A percentile compares a stretch with the other conserved stretches of the same genome.
Evolutionary conservation across 1,140 invertebrate genomes (phyloP).

Genomic region (Parapsyche elsis): DNA sequence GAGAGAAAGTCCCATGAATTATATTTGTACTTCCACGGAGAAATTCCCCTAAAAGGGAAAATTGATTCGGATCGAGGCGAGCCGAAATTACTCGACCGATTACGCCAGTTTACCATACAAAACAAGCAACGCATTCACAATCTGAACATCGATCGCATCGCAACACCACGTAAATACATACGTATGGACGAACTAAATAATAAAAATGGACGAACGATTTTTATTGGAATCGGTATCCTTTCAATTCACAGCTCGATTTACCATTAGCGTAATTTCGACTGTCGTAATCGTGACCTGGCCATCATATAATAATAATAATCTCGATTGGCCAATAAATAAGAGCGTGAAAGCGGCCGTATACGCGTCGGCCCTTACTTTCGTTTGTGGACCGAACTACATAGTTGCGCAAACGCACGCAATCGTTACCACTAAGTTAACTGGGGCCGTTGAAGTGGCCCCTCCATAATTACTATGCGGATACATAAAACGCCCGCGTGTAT

Average conservation of each 20-base stretch:
- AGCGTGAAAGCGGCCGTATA: constrained; percentile 7
- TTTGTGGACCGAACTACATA: constrained; percentile 2
- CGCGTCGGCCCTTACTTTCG: constrained; percentile 25
- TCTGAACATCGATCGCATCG: too few species aligned
- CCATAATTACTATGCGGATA: too few species aligned
- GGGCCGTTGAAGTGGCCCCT: too few species aligned
- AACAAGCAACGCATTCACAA: too few species aligned
- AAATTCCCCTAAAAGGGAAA: not conserved
- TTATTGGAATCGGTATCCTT: too few species aligned
- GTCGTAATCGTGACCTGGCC: constrained; percentile 20
- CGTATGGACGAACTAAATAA: too few species aligned
- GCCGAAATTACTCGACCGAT: not conserved
- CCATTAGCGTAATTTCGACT: not conserved
- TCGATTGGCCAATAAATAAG: constrained; percentile 34
- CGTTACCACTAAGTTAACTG: not conserved
- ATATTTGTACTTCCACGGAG: not conserved
- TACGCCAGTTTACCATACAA: too few species aligned
- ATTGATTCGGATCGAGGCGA: constrained; percentile 1
- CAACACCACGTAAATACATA: too few species aligned
- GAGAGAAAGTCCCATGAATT: constrained; percentile 19
- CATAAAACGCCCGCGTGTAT: too few species aligned
- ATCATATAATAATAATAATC: not conserved
- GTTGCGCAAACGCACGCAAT: constrained; percentile 29
- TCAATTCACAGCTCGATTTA: too few species aligned
- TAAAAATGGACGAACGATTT: too few species aligned